Base-by-base conservation (phyloP, 2,113 vertebrate genomes). In the Vimba vimba region DNA sequence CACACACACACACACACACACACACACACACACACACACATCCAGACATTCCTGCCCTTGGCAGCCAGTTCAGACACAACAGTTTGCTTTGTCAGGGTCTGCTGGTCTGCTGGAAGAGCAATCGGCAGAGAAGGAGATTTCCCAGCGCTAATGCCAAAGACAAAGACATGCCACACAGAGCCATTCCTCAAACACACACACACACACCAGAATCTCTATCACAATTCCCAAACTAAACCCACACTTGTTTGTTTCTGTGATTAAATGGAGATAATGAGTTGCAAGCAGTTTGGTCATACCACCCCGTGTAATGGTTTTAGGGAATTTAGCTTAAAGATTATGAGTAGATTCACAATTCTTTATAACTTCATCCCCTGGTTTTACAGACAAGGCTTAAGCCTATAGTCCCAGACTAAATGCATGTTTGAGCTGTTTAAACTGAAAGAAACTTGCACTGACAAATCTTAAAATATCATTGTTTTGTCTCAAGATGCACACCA, bases 41-140 rank as follows among this genome's bases (percentile, higher is more conserved):
- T 73, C 83, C 52, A 62, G 39, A 81, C n/a, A 33, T 45, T 74
- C 86, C 73, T 59, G 75, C 66, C 73, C 59, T 74, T 60, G 77
- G 78, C 78, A 81, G 25, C 8, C n/a, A 13, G 6, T 45, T 60
- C 23, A 50, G 52, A 69, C 62, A 83, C 68, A 85, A 60, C 50
- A 79, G 87, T 57, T 73, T 84, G 89, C 87, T 93, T 92, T 90
- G 88, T 91, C 89, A 73, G 89, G 85, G 85, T 43, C 59, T 82
- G 82, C 45, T 89, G 76, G 90, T 43, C 59, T 82, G 82, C 45
- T 89, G 76, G 90, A 33, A 87, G 92, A 89, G 91, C 90, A 93
- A 91, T 93, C 91, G 91, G 92, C 90, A 84, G 93, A 86, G 90
- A 92, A 92, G 90, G 90, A 85, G 91, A 92, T 94, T 92, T 92